phyloP scores from a whole-genome alignment of 1,140 invertebrate genomes.

The Platyscapa corneri region DNA sequence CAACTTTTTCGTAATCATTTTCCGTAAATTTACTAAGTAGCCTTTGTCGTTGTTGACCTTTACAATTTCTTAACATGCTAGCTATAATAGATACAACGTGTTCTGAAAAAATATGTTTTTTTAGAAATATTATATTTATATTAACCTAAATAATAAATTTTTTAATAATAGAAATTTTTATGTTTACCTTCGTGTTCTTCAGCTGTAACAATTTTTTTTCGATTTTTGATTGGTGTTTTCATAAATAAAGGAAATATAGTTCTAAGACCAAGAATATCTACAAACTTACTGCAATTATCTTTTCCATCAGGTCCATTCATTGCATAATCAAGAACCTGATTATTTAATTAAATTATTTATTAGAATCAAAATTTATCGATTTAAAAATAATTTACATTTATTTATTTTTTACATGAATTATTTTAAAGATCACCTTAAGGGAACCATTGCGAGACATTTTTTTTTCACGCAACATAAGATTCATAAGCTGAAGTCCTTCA shows the following conservation, averaged over 20 bases:
- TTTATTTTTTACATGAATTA: too few relatives aligned
- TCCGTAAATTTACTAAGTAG: conserved; percentile 97
- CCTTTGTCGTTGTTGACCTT: conserved; percentile 90
- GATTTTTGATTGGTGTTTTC: conserved; percentile 95
- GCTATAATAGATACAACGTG: conserved; percentile 96
- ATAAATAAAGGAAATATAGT: conserved; percentile 99
- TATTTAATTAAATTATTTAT: not conserved
- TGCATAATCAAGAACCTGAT: conserved; percentile 90
- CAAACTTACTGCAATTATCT: conserved; percentile 98
- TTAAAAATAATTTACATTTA: too few relatives aligned
- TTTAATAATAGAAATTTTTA: not conserved
- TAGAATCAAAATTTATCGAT: too few relatives aligned
- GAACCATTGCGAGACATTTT: conserved; percentile 97
- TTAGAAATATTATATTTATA: not conserved
- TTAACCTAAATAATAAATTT: not conserved
- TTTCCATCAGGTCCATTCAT: conserved; percentile 93
- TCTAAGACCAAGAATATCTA: conserved; percentile 96
- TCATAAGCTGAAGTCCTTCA: conserved; percentile 97
- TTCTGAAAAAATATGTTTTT: conserved; percentile 77
- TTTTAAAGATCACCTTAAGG: conserved; percentile 81
- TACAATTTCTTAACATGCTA: conserved; percentile 93
- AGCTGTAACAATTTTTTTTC: conserved; percentile 87
- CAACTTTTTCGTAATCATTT: conserved; percentile 99
- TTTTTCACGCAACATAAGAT: conserved; percentile 97
- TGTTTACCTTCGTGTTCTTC: conserved; percentile 92